These are phyloP conservation scores for Scortum barcoo DNA, from an alignment of 2,113 vertebrate genomes.

Conservation along the genomic window DNA sequence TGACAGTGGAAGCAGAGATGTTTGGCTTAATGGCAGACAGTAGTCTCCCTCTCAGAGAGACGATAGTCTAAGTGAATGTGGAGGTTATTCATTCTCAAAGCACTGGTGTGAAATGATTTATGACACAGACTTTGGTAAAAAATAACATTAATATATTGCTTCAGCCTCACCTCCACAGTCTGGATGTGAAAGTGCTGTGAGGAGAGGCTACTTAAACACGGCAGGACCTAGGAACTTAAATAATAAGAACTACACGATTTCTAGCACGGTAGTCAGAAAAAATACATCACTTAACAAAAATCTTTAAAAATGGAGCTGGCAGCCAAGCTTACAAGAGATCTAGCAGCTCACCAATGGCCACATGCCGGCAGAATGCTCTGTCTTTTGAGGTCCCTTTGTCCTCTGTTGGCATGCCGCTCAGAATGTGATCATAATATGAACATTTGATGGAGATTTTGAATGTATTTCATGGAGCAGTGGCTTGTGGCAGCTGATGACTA, in stretches of 20 bases:
- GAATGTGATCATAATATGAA: neutral
- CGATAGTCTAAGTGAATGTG: neutral
- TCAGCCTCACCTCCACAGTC: neutral
- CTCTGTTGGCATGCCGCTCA: neutral
- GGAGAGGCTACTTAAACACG: slow-evolving; percentile 10
- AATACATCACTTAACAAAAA: neutral
- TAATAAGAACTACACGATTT: neutral
- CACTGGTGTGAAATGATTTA: neutral
- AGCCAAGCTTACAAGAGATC: neutral
- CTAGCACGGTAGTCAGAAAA: neutral
- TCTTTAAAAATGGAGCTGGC: neutral
- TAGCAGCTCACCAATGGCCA: neutral
- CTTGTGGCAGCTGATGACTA: neutral
- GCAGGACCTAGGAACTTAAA: neutral
- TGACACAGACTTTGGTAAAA: neutral
- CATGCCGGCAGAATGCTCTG: neutral
- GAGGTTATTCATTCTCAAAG: slow-evolving; percentile 4
- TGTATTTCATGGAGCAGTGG: neutral
- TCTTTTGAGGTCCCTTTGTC: neutral
- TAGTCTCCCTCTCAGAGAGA: neutral
- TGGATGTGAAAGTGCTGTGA: neutral
- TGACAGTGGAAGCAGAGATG: neutral
- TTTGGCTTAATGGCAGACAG: neutral
- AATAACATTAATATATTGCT: neutral
- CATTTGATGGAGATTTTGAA: neutral